Percentiles rank a stretch among this genome's conserved stretches.
Evolutionary conservation across 2,888 invertebrate species (phyloP).

Genomic region (Polylopha cassiicola): DNA sequence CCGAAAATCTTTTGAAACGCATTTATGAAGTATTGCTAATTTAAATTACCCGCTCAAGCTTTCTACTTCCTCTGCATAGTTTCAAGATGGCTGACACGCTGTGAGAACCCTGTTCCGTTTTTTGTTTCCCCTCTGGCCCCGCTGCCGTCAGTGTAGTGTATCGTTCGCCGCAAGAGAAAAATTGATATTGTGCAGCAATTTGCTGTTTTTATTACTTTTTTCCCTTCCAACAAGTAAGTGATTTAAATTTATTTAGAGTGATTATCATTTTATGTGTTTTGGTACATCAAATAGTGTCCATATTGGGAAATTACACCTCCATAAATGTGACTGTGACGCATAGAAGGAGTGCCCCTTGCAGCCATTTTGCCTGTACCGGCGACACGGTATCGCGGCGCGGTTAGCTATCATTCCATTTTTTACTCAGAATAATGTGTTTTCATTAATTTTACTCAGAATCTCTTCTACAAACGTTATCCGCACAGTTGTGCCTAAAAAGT

Average conservation of each 20-base stretch:
- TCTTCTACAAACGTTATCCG: conserved; percentile 9
- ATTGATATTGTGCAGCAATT: conserved; percentile 73
- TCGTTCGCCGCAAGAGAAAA: conserved; percentile 76
- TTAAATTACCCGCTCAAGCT: conserved; percentile 11
- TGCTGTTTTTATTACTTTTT: conserved; percentile 74
- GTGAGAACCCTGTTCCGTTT: conserved; percentile 77
- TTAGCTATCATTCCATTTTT: conserved; percentile 48
- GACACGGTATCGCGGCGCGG: conserved; percentile 73
- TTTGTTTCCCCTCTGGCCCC: conserved; percentile 76
- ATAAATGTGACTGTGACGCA: conserved; percentile 77
- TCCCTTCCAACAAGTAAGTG: conserved; percentile 78
- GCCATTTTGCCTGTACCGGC: conserved; percentile 77
- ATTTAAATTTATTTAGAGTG: conserved; percentile 54
- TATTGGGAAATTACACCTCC: conserved; percentile 40
- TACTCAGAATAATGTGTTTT: conserved; percentile 27
- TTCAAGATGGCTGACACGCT: conserved; percentile 57
- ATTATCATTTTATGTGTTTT: conserved; percentile 45
- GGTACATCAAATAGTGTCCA: conserved; percentile 38
- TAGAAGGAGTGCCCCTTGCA: conserved; percentile 78
- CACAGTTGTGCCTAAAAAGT: conserved; percentile 22
- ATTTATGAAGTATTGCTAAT: conserved; percentile 19
- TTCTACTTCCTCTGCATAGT: conserved; percentile 26
- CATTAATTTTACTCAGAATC: conserved; percentile 12
- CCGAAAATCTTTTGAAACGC: no score
- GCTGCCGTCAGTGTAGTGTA: conserved; percentile 76